Percentiles rank a stretch among this genome's conserved stretches.
Conservation (phyloP, 2,113 vertebrate genomes). For the Pomatostomus ruficeps region DNA sequence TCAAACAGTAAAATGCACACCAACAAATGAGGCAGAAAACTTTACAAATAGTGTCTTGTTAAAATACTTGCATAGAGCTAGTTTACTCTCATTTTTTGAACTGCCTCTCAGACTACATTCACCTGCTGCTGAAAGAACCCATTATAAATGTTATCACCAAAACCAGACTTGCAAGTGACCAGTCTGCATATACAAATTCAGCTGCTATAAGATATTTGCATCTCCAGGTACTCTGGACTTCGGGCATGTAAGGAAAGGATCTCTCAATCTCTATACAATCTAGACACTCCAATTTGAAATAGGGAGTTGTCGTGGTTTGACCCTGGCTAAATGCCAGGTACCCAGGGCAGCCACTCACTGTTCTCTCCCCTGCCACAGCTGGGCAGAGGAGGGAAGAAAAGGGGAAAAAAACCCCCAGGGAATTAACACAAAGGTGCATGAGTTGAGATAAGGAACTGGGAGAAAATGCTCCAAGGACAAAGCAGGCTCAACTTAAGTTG, state of each 20-base stretch:
- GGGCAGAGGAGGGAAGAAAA: no score
- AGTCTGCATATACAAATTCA: not conserved
- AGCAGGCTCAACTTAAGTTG: no score
- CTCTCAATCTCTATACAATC: not conserved
- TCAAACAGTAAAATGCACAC: not conserved
- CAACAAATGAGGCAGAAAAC: not conserved
- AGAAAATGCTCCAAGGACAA: no score
- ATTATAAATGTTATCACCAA: not conserved
- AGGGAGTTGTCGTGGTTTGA: no score
- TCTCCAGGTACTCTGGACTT: not conserved
- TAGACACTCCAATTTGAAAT: not conserved
- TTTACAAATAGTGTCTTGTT: not conserved
- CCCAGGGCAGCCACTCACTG: no score
- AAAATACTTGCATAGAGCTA: not conserved
- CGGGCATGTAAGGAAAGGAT: not conserved
- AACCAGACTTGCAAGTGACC: not conserved
- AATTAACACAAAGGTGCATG: no score
- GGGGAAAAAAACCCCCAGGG: no score
- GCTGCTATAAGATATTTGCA: not conserved
- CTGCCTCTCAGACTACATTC: not conserved
- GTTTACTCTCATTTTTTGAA: not conserved
- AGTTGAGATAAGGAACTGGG: no score
- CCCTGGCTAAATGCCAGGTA: no score
- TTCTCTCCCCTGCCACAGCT: no score
- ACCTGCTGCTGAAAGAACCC: not conserved